Evolutionary conservation across 2,888 invertebrate species (phyloP).

Genomic region (Deilephila elpenor): DNA sequence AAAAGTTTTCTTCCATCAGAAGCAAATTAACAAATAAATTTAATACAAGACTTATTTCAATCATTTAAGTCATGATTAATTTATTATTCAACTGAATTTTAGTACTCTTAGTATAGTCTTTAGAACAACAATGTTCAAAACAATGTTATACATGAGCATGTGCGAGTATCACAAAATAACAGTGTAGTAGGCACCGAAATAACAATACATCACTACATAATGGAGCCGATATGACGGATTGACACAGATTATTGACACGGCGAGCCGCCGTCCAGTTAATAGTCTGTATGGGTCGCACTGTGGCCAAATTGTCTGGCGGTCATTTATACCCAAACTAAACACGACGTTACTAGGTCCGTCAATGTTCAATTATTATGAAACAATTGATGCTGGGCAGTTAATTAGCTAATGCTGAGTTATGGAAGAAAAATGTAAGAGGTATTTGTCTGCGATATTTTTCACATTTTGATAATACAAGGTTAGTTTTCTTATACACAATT

Average conservation of each 20-base stretch:
- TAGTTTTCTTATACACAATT: no score
- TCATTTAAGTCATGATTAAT: no score
- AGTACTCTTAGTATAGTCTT: not conserved
- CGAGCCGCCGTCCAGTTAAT: constrained; percentile 49
- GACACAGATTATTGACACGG: constrained; percentile 48
- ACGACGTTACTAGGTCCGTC: not conserved
- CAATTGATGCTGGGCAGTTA: not conserved
- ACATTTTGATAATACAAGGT: no score
- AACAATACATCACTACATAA: constrained; percentile 20
- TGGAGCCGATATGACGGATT: constrained; percentile 35
- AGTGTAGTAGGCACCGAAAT: not conserved
- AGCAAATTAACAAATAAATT: no score
- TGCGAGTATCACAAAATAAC: not conserved
- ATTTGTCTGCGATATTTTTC: no score
- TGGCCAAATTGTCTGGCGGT: constrained; percentile 16
- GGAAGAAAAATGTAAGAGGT: not conserved
- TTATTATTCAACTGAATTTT: no score
- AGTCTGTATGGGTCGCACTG: constrained; percentile 47
- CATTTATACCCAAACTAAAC: constrained; percentile 20
- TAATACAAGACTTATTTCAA: no score
- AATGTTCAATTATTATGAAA: constrained; percentile 11
- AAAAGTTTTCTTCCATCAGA: no score
- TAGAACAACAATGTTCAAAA: not conserved
- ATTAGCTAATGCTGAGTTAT: not conserved
- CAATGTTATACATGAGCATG: not conserved